Base-by-base conservation (phyloP, 2,797 vertebrate species). In the Alcedo quadribrachys region DNA sequence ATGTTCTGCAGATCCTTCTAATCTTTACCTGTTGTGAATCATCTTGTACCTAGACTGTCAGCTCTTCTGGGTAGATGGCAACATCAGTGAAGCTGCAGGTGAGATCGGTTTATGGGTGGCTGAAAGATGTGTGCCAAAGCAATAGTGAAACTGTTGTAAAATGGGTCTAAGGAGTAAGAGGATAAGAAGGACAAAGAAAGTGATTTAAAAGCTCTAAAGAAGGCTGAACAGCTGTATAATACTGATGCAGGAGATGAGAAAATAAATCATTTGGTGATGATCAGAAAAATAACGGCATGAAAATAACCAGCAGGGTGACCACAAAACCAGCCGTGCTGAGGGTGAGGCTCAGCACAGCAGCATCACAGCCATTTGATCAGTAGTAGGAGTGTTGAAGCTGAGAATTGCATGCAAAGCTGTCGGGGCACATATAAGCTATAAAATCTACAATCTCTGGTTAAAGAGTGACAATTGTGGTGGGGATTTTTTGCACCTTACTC, bases 261-360 rank as follows among this genome's bases (percentile, higher is more conserved):
- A 85, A 89, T 89, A 78, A 90, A 87, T 87, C 68, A 78, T 85
- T 93, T 66, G 46, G 58, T 75, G 61, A 92, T 89, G 71, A 87
- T 89, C 75, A 71, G 90, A 45, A 93, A 82, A 90, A 80, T 58
- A 89, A 85, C 54, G 86, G 60, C 61, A 55, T 82, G 90, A 87
- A 89, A 92, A 85, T 66, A 83, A 73, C 58, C 25, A 50, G 62
- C 37, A 24, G 66, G 35, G 58, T 81, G 87, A 81, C 89, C 68
- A 48, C 87, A 81, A 93, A 93, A 40, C 32, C 62, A 85, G 54
- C 66, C 32, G 37, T 77, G 85, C 81, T 78, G 79, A 66, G 87
- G 65, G 66, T 50, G 27, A 69, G 89, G 76, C 54, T 75, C 73
- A 20, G 8, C 33, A 42, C 15, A 57, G 68, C 78, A 89, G 76